Percentiles rank a stretch among this genome's conserved stretches.
Evolutionary conservation across 2,113 vertebrate species (phyloP).

Genomic region (Bujurquina vittata): DNA sequence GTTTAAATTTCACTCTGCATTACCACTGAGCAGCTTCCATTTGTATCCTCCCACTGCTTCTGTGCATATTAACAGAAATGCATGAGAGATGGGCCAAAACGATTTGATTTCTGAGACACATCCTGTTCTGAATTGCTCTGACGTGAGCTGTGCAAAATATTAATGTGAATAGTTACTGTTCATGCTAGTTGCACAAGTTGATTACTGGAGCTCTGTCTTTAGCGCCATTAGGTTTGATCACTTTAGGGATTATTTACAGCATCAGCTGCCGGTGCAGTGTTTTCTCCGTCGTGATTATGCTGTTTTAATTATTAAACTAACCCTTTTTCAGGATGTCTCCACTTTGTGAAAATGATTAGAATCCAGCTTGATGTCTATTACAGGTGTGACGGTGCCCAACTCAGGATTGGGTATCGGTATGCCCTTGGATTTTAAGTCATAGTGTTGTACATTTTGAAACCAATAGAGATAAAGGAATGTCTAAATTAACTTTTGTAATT

Average conservation of each 20-base stretch:
- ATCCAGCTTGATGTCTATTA: background rate
- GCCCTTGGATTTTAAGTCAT: background rate
- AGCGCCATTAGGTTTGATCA: background rate
- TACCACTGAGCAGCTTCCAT: background rate
- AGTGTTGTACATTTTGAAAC: background rate
- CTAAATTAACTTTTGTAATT: accelerated
- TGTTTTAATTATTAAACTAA: background rate
- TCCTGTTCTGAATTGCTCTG: background rate
- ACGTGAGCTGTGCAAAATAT: background rate
- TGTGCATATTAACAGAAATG: background rate
- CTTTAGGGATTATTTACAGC: background rate
- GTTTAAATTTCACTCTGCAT: background rate
- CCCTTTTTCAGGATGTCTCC: background rate
- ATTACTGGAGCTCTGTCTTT: background rate
- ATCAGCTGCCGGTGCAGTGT: background rate
- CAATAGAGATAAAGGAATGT: background rate
- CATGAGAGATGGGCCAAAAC: background rate
- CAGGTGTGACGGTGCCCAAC: background rate
- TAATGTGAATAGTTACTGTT: background rate
- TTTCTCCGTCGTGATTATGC: background rate
- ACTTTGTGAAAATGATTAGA: background rate
- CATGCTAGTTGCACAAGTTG: background rate
- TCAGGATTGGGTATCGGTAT: background rate
- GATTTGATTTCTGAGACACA: background rate
- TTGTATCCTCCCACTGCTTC: background rate